Base-by-base conservation (phyloP, 92 coral and sea anemone genomes). In the Bergia puertoricense region DNA sequence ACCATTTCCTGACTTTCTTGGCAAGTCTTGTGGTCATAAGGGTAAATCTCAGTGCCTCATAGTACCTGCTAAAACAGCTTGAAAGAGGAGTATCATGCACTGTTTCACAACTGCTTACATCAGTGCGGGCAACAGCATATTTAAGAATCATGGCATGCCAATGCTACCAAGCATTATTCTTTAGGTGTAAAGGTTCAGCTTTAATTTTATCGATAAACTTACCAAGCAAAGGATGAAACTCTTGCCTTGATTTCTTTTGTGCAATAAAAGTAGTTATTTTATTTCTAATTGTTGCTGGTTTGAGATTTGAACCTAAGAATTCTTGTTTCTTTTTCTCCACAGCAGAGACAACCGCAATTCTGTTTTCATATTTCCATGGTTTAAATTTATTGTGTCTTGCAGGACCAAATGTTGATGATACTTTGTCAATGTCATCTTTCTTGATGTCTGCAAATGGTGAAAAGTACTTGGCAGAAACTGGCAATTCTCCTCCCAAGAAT, bases 401-500 rank as follows among this genome's bases (percentile, higher is more conserved):
- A 66, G n/a, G 59, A 23, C 93, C 90, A 88, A 89, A 85, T 71
- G 89, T 86, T 18, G 68, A 81, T n/a, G 57, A 37, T 10, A 77
- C 42, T 66, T 89, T 38, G 74, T 22, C 59, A n/a, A 87, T 75
- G 20, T 88, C 90, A 44, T 46, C 45, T 6, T 85, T 91, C 1
- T 51, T 76, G 82, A 93, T 90, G 85, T 94, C 86, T 91, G 98
- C 95, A 91, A 93, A 94, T 51, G 95, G 90, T 72, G 96, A 95
- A 65, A 95, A 93, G 57, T 76, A 91, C 54, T 18, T 85, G 20
- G 98, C 94, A 88, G 93, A 89, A 22, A 81, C 59, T 59, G 79
- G 37, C 38, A 79, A 69, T 42, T 57, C 88, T 9, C 86, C 90
- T 20, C 67, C 92, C 71, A 91, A 89, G 87, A 89, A 91, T 3